Percentiles rank a stretch among this genome's conserved stretches.
Evolutionary conservation across 2,888 invertebrate species (phyloP).

Genomic region (Pocota personata): DNA sequence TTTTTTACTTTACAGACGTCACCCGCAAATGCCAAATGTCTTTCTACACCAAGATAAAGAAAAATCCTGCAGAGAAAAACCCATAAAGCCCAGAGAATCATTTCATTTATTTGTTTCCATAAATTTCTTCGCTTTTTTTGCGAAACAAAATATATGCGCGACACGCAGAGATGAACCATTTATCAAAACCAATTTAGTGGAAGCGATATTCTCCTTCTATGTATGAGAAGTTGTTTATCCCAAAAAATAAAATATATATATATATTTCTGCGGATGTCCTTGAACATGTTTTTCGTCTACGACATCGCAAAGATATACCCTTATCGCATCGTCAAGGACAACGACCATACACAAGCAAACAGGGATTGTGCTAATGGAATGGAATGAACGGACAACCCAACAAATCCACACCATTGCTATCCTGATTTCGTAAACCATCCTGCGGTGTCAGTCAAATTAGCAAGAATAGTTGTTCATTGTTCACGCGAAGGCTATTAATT

Average conservation of each 20-base stretch:
- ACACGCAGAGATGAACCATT: slow-evolving; percentile 29
- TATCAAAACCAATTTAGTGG: slow-evolving; percentile 60
- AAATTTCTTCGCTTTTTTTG: neutral
- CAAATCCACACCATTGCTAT: slow-evolving; percentile 7
- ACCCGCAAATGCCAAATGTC: neutral
- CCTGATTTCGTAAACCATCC: slow-evolving; percentile 21
- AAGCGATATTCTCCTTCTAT: slow-evolving; percentile 16
- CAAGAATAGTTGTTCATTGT: neutral
- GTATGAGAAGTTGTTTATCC: neutral
- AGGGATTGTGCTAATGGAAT: neutral
- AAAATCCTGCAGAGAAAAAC: slow-evolving; percentile 4
- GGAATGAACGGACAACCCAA: neutral
- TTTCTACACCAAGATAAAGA: neutral
- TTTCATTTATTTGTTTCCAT: slow-evolving; percentile 15
- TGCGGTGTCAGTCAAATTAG: neutral
- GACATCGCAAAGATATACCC: slow-evolving; percentile 30
- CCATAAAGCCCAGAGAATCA: slow-evolving; percentile 23
- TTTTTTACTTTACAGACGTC: neutral
- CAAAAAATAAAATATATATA: neutral
- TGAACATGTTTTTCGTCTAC: slow-evolving; percentile 22
- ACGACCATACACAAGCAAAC: neutral
- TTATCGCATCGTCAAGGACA: slow-evolving; percentile 19
- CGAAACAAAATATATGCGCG: slow-evolving; percentile 20
- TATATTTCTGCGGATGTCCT: slow-evolving; percentile 21
- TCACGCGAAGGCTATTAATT: slow-evolving; percentile 13